A percentile compares a stretch with the other conserved stretches of the same genome.
Conservation (phyloP, 2,888 invertebrate genomes). For the Pachydiplax longipennis region DNA sequence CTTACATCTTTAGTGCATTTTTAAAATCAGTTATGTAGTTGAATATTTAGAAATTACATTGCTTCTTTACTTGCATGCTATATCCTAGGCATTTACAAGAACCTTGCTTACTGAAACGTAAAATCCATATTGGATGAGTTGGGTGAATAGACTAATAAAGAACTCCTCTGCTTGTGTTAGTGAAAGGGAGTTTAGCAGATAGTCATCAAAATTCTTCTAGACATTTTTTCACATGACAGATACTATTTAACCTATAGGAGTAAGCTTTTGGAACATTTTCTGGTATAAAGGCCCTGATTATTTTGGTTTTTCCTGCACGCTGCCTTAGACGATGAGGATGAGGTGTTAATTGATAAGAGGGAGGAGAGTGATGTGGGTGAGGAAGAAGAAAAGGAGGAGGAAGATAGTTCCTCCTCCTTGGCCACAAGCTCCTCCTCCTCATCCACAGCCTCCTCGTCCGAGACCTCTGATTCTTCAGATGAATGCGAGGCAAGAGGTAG, state of each 20-base stretch:
- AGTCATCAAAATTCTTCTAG: background rate
- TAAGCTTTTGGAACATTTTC: constrained; percentile 28
- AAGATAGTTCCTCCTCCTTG: constrained; percentile 3
- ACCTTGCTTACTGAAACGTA: background rate
- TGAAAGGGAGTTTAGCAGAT: background rate
- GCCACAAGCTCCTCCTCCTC: constrained; percentile 12
- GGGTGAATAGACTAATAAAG: background rate
- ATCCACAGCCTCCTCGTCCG: constrained; percentile 39
- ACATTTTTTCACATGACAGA: background rate
- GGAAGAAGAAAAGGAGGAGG: background rate
- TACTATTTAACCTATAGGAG: background rate
- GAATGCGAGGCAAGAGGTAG: constrained; percentile 51
- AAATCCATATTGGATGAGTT: background rate
- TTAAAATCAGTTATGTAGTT: background rate
- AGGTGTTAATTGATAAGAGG: constrained; percentile 26
- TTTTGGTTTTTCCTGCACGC: constrained; percentile 50
- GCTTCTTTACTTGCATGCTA: background rate
- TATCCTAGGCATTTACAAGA: background rate
- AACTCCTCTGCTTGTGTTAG: background rate
- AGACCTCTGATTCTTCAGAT: constrained; percentile 49
- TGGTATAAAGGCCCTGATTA: constrained; percentile 39
- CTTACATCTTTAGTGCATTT: background rate
- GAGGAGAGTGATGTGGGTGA: background rate
- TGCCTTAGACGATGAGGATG: constrained; percentile 50
- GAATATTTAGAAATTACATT: background rate